These are phyloP conservation scores for Propithecus coquereli DNA, from an alignment of 2,113 vertebrate genomes.

Conservation along the genomic window DNA sequence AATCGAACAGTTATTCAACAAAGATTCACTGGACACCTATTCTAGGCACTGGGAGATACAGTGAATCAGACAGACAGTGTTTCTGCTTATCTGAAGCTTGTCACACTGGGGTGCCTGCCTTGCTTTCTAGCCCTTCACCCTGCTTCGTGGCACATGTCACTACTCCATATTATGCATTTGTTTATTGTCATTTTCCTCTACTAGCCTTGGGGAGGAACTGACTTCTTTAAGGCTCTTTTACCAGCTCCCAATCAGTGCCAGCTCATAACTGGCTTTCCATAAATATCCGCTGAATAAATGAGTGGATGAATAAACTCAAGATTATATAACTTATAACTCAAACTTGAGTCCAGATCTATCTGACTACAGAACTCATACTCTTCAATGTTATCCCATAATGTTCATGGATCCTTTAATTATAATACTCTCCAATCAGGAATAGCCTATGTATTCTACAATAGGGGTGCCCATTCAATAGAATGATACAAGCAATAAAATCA, in stretches of 20 bases:
- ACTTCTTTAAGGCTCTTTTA: not conserved
- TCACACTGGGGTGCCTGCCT: not conserved
- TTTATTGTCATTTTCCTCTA: not conserved
- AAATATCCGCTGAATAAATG: not conserved
- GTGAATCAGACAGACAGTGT: not conserved
- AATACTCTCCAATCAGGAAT: not conserved
- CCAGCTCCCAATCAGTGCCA: not conserved
- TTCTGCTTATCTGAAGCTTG: not conserved
- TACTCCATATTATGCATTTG: not conserved
- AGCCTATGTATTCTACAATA: not conserved
- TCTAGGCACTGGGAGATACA: not conserved
- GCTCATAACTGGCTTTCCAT: not conserved
- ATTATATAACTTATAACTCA: not conserved
- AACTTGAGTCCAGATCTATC: not conserved
- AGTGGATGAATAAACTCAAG: not conserved
- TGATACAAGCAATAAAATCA: not conserved
- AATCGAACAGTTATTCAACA: not conserved
- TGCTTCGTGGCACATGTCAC: not conserved
- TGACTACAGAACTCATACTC: not conserved
- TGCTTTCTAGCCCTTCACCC: not conserved
- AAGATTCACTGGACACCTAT: not conserved
- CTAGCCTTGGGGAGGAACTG: not conserved
- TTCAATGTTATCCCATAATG: not conserved
- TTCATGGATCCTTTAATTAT: not conserved
- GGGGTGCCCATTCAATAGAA: not conserved